These are phyloP conservation scores for Tethya wilhelma DNA, from an alignment of 37 sponge, comb jelly and placozoan species.

Conservation along the genomic window DNA sequence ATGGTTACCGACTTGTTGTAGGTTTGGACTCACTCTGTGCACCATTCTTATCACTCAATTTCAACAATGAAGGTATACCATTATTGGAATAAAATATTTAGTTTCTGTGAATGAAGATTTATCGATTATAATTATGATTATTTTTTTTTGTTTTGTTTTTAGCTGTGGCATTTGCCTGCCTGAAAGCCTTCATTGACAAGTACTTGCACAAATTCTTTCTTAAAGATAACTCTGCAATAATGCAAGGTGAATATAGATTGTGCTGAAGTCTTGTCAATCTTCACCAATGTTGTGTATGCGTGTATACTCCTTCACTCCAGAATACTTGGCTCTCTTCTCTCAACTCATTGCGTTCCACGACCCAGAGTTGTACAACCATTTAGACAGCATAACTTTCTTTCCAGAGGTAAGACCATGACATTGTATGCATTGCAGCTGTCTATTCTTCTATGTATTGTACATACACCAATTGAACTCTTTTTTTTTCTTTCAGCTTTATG, in stretches of 20 bases:
- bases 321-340: constrained; percentile 93
- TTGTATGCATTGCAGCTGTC: neutral
- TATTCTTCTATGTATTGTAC: neutral
- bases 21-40: constrained; percentile 98
- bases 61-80: constrained; percentile 87
- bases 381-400: constrained; percentile 82
- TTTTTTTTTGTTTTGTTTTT: neutral
- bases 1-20: constrained; percentile 9
- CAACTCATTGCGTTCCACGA: constrained; percentile 97
- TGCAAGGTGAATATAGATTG: constrained; percentile 75
- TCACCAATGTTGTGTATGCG: constrained; percentile 68
- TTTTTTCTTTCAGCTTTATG: constrained; percentile 85
- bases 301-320: constrained; percentile 28
- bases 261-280: no score
- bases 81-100: neutral
- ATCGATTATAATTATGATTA: neutral
- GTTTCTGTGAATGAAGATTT: neutral
- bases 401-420: constrained; percentile 73
- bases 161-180: constrained; percentile 89
- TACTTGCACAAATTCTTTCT: constrained; percentile 96
- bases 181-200: constrained; percentile 88
- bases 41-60: constrained; percentile 91
- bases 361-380: constrained; percentile 87
- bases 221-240: constrained; percentile 93
- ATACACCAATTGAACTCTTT: neutral